These are phyloP conservation scores for Megaptera novaeangliae DNA, from an alignment of 2,113 vertebrate genomes.

Conservation along the genomic window DNA sequence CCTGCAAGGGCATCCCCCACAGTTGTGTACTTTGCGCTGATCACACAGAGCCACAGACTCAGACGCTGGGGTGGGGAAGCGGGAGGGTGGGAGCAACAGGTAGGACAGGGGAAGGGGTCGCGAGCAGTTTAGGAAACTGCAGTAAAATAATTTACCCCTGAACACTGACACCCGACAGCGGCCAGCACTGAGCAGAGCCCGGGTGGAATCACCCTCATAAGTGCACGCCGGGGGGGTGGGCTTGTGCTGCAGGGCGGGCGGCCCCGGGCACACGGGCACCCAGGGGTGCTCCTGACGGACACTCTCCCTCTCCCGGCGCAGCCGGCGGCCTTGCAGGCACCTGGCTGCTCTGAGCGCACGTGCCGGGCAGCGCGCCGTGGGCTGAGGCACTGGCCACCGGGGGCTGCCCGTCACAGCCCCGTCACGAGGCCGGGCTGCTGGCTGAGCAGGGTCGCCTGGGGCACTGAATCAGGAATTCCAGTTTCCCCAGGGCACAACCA, in stretches of 20 bases:
- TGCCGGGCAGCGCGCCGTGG: fast-evolving
- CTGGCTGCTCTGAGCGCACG: neutral
- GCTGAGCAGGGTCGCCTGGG: neutral
- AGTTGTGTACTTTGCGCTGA: neutral
- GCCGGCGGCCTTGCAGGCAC: neutral
- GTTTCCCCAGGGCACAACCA: neutral
- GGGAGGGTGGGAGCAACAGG: neutral
- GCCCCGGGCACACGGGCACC: neutral
- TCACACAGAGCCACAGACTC: neutral
- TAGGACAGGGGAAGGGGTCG: neutral
- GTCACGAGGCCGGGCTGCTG: neutral
- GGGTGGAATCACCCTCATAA: fast-evolving
- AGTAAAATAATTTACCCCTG: neutral
- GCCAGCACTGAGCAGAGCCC: neutral
- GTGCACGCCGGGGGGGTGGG: fast-evolving
- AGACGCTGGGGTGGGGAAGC: neutral
- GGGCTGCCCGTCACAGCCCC: neutral
- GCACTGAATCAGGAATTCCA: neutral
- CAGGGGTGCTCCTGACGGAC: neutral
- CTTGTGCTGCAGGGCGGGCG: fast-evolving
- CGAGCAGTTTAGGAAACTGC: neutral
- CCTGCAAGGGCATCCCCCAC: neutral
- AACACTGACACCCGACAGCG: fast-evolving
- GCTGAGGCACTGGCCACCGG: too few relatives aligned
- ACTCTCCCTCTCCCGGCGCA: neutral